A percentile compares a stretch with the other conserved stretches of the same genome.
Conservation (phyloP, 2,113 vertebrate genomes). For the Limnothrissa miodon region DNA sequence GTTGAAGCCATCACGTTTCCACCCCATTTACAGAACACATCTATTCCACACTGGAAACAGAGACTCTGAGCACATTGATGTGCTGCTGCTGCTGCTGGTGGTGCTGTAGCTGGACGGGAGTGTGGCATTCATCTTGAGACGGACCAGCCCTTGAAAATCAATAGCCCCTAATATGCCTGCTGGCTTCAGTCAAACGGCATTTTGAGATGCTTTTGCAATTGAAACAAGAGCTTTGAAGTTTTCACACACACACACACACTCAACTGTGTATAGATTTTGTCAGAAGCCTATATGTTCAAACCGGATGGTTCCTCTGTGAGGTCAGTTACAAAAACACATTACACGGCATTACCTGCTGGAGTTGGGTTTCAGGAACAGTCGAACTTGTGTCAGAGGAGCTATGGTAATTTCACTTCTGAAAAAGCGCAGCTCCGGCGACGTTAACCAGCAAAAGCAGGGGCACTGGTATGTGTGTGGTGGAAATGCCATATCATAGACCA, state of each 20-base stretch:
- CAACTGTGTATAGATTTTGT: constrained; percentile 27
- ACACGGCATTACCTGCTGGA: constrained; percentile 13
- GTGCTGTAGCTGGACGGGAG: background rate
- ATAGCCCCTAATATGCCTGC: background rate
- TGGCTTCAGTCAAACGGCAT: constrained; percentile 11
- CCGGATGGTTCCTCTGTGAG: constrained; percentile 26
- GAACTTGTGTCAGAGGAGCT: background rate
- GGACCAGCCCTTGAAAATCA: background rate
- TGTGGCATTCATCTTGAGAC: constrained; percentile 3
- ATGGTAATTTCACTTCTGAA: constrained; percentile 18
- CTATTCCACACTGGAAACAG: constrained; percentile 32
- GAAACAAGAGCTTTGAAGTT: constrained; percentile 4
- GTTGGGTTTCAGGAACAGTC: constrained; percentile 14
- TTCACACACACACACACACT: constrained; percentile 5
- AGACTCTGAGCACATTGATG: background rate
- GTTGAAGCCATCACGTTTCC: constrained; percentile 64
- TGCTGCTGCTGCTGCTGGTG: background rate
- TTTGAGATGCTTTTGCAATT: background rate
- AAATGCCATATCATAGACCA: background rate
- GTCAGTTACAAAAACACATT: constrained; percentile 38
- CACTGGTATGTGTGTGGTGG: constrained; percentile 19
- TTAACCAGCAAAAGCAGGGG: constrained; percentile 7
- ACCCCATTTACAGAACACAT: constrained; percentile 49
- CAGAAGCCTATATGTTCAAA: constrained; percentile 32
- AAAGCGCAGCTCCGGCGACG: background rate